A percentile compares a stretch with the other conserved stretches of the same genome.
phyloP scores from a whole-genome alignment of 2,888 invertebrate genomes.

The Phaedon cochleariae region DNA sequence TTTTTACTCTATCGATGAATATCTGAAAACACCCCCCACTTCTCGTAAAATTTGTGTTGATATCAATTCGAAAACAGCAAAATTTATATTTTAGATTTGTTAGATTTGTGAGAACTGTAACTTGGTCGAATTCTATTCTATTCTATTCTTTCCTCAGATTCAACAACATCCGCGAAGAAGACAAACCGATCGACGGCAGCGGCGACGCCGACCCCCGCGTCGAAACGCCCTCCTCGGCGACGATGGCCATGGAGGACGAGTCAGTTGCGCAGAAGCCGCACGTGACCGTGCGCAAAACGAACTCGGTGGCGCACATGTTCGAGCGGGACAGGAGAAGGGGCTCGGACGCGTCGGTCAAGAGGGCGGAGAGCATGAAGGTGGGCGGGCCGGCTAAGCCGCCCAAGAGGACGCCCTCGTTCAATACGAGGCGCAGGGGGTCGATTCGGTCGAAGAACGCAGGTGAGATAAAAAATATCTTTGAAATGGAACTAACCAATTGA shows the following conservation, averaged over 20 bases:
- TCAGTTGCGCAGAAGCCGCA: neutral
- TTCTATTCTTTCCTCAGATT: slow-evolving; percentile 22
- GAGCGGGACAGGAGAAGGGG: slow-evolving; percentile 66
- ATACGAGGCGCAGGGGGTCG: slow-evolving; percentile 88
- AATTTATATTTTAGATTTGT: too few relatives aligned
- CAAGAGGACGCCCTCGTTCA: slow-evolving; percentile 94
- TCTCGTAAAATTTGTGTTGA: too few relatives aligned
- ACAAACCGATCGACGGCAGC: slow-evolving; percentile 32
- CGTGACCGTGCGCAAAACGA: slow-evolving; percentile 65
- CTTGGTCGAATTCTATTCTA: neutral
- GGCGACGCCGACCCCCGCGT: neutral
- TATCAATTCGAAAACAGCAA: too few relatives aligned
- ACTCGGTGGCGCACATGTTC: slow-evolving; percentile 69
- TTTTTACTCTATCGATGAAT: too few relatives aligned
- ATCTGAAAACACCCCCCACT: too few relatives aligned
- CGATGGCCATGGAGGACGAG: neutral
- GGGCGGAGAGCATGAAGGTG: slow-evolving; percentile 91
- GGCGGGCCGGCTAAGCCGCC: slow-evolving; percentile 72
- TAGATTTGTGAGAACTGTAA: too few relatives aligned
- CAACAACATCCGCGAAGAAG: slow-evolving; percentile 54
- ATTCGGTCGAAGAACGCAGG: slow-evolving; percentile 61
- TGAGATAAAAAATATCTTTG: too few relatives aligned
- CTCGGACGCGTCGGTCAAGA: slow-evolving; percentile 74
- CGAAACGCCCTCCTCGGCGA: neutral
- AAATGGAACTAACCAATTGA: too few relatives aligned